Evolutionary conservation across 2,888 invertebrate genomes (phyloP).

Genomic region (Trissonchulus latispiculum): DNA sequence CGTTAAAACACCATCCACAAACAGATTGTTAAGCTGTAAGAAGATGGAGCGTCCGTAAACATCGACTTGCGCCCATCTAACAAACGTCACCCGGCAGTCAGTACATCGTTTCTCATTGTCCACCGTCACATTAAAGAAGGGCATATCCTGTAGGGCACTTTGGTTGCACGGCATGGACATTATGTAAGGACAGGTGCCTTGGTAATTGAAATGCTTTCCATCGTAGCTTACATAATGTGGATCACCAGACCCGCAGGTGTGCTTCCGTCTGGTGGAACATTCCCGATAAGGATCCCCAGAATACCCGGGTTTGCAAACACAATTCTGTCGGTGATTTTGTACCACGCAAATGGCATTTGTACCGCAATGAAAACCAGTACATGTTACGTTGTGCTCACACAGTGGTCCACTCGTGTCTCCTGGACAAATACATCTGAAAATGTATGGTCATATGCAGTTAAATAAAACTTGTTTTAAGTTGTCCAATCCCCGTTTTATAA

Average conservation of each 20-base stretch:
- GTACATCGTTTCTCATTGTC: neutral
- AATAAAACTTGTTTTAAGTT: too few relatives aligned
- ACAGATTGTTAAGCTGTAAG: constrained; percentile 13
- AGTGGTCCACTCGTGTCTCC: constrained; percentile 60
- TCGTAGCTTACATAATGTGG: constrained; percentile 43
- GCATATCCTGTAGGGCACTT: neutral
- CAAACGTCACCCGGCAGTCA: neutral
- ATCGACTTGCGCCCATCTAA: neutral
- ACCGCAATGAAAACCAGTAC: constrained; percentile 30
- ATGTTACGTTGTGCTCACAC: constrained; percentile 51
- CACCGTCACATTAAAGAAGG: constrained; percentile 11
- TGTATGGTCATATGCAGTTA: too few relatives aligned
- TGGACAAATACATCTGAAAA: constrained; percentile 43
- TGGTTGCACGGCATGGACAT: constrained; percentile 31
- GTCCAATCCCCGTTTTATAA: too few relatives aligned
- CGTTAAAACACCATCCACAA: constrained; percentile 23
- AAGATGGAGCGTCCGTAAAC: neutral
- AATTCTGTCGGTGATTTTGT: constrained; percentile 32
- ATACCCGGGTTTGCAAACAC: constrained; percentile 33
- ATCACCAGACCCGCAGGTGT: constrained; percentile 36
- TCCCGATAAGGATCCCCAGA: constrained; percentile 25
- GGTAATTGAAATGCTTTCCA: constrained; percentile 36
- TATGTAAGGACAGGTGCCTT: constrained; percentile 41
- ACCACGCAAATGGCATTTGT: constrained; percentile 32
- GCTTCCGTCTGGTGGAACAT: constrained; percentile 19